Base-by-base conservation (phyloP, 1,140 invertebrate genomes). In the Heliconius congener region DNA sequence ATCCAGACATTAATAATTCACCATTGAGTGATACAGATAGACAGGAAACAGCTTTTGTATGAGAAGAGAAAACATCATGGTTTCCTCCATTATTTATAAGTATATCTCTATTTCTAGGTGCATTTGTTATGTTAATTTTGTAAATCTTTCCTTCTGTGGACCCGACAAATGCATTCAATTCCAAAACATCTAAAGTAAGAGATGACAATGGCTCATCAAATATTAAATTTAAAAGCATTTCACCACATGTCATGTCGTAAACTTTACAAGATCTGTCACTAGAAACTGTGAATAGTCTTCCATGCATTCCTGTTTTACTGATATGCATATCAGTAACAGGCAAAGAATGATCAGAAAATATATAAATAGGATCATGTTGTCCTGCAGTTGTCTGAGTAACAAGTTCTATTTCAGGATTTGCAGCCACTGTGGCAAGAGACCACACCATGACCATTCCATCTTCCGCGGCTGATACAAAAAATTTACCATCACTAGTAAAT, bases 361-460 rank as follows among this genome's bases (percentile, higher is more conserved):
- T 95, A 81, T 97, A 96, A 0, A 96, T 73, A 19, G 97, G 97
- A 78, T 96, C 95, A 85, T 96, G 94, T 82, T 96, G 95, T 66
- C 95, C 95, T 39, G 95, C 94, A 18, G 94, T 95, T 27, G 91
- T 91, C 81, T 95, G 95, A 3, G 90, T 88, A 3, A 95, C 93
- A 46, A 93, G 81, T 55, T 94, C 89, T 13, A 94, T 90, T 79
- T 90, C 89, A 74, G 92, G 89, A 78, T 94, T 88, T 74, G 90
- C 87, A 57, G 92, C 88, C 0, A 95, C 88, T 52, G 91, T 87
- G 1, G 89, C 90, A 27, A 96, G 86, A 70, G 95, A 95, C 97
- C 98, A 99, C 0, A 97, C 96, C 81, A 98, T 96, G 9, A 99
- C 96, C 70, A 98, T 95, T 39, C 97, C 97, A 95, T 99, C 98